Percentiles rank a stretch among this genome's conserved stretches.
phyloP scores from a whole-genome alignment of 2,797 vertebrate species.

The Phrynocephalus guinanensis region DNA sequence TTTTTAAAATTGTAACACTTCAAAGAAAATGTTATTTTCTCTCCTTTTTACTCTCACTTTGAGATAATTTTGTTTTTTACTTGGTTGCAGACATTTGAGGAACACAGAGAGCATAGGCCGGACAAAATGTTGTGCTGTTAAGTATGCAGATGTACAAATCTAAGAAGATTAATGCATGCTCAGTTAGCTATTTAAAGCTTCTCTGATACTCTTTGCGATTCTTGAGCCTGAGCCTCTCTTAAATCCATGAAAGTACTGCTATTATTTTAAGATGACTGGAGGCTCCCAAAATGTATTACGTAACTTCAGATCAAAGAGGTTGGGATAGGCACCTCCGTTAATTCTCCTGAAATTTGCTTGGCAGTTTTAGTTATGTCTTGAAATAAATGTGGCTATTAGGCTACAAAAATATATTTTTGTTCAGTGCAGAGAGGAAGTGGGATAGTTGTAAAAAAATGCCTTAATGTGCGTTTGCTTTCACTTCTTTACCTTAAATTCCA shows the following conservation, averaged over 20 bases:
- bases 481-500: not conserved
- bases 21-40: not conserved
- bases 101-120: not conserved
- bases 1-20: not conserved
- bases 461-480: not conserved
- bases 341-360: not conserved
- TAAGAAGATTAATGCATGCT: not conserved
- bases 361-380: not conserved
- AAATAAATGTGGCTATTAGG: constrained; percentile 6
- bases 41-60: not conserved
- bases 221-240: not conserved
- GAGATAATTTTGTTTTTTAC: not conserved
- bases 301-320: constrained; percentile 11
- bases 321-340: not conserved
- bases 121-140: not conserved
- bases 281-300: not conserved
- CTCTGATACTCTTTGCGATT: not conserved
- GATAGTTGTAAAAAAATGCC: not conserved
- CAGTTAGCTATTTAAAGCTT: constrained; percentile 2
- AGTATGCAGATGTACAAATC: not conserved
- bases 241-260: constrained; percentile 1
- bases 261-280: constrained; percentile 9
- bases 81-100: not conserved
- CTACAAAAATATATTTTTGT: not conserved
- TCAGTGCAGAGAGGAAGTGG: not conserved